Evolutionary conservation across 2,888 invertebrate genomes (phyloP), one percentile per base, ranked within the genome.

Genomic region (Synanthedon formicaeformis): DNA sequence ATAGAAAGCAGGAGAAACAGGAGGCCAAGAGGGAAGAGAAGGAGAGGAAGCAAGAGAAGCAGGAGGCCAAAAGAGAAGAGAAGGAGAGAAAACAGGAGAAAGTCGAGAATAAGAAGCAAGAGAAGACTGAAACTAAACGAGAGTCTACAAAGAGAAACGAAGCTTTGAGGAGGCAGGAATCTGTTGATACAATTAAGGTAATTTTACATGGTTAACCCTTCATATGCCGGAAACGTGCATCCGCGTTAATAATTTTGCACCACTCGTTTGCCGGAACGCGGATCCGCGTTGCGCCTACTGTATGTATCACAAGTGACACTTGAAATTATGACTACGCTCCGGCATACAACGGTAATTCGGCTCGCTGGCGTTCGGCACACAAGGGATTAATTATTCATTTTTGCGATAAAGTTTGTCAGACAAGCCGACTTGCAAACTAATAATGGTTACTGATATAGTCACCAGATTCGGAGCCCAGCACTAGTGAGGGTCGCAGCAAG

Each of bases 101-200:
- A 34, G 50, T 51, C 34, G 48, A 51, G 50, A 53, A 14, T 12
- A 49, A 18, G 49, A 49, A 67, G 52, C 64, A 64, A 49, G 69
- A 70, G 57, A 67, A 65, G 45, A 61, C 58, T 2, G 82, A 81
- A 58, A 76, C 80, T 10, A 83, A 79, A 49, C 18, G 23, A 50
- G 81, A 82, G 61, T 78, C 78, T 4, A 61, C 78, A 51, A 82
- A 80, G 69, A 81, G 73, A 62, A 67, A 62, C 12, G 83, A 83
- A 55, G 69, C 65, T 0, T 63, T 84, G 51, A 83, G 79, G 67
- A 74, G 73, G 48, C 58, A 60, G 53, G 86, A 87, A 52, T 85
- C 86, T 54, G 71, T 82, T 56, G 86, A 87, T 62, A 63, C 64
- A 16, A 71, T 67, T 57, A 85, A 84, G 77, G 86, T 86, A 57